These are phyloP conservation scores for Tautogolabrus adspersus DNA, from an alignment of 2,113 vertebrate species.

Conservation along the genomic window DNA sequence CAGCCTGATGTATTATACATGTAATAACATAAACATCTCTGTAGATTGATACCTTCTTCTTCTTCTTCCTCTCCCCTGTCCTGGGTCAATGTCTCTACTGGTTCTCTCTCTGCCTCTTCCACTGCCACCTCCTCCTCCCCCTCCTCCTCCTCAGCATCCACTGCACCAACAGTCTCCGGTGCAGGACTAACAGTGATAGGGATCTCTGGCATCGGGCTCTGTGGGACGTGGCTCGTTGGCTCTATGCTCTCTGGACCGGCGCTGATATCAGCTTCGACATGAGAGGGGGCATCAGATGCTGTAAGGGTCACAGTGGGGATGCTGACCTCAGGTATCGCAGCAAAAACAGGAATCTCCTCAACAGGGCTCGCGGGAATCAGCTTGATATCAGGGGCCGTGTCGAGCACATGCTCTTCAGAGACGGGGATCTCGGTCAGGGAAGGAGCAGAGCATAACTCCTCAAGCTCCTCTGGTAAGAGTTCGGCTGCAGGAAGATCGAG, in stretches of 20 bases:
- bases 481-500: slow-evolving; percentile 56
- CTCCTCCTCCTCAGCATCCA: slow-evolving; percentile 40
- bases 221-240: slow-evolving; percentile 10
- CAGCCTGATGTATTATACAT: neutral
- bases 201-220: slow-evolving; percentile 28
- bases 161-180: slow-evolving; percentile 47
- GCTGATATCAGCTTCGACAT: slow-evolving; percentile 37
- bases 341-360: slow-evolving; percentile 18
- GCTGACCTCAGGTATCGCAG: slow-evolving; percentile 33
- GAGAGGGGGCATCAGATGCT: slow-evolving; percentile 17
- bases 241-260: slow-evolving; percentile 36
- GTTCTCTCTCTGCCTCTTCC: slow-evolving; percentile 46
- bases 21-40: neutral
- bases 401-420: slow-evolving; percentile 28
- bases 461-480: slow-evolving; percentile 30
- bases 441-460: slow-evolving; percentile 36
- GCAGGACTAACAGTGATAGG: slow-evolving; percentile 12
- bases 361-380: slow-evolving; percentile 11
- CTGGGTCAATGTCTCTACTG: slow-evolving; percentile 31
- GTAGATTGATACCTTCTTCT: slow-evolving; percentile 15
- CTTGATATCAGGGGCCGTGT: slow-evolving; percentile 39
- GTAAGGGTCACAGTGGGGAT: slow-evolving; percentile 60
- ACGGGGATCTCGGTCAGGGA: slow-evolving; percentile 17
- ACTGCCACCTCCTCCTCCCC: slow-evolving; percentile 19
- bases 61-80: slow-evolving; percentile 31